Evolutionary conservation across 1,140 invertebrate species (phyloP), one percentile per base, ranked within the genome.

Genomic region (Dendrolimus kikuchii): DNA sequence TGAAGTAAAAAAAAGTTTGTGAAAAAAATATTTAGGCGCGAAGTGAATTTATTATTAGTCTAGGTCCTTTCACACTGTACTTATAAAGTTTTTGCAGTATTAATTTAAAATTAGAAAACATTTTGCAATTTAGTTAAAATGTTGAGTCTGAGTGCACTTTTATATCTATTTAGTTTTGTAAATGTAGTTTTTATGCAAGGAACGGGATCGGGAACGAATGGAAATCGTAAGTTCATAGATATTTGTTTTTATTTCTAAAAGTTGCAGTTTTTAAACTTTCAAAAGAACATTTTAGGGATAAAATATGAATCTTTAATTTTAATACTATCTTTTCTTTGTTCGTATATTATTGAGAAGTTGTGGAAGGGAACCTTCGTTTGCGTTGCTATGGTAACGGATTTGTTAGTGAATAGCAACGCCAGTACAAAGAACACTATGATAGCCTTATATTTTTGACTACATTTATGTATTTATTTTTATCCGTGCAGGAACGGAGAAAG

Each of bases 151-250:
- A 62, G 59, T 59, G 53, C 62, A 41, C 55, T 70, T 39, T 49
- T 77, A 48, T 63, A 75, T 38, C 63, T 70, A 36, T 62, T 62
- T 71, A 60, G 62, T 37, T 68, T 53, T 58, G 45, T 74, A 10
- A 59, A 60, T 38, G 58, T 68, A 49, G 77, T 71, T 45, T 57
- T 66, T 41, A 60, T 67, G 45, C 71, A 74, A 68, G 71, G 69
- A 48, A 55, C 65, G 36, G 77, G 77, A 41, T 76, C 77, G 2
- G 77, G 77, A 42, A 57, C 60, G 7, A 62, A 76, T 67, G 77
- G 77, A 53, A 80, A 76, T 55, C 60, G 77, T 80, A 58, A 76
- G 77, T 76, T 49, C 6, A 40, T 23, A 23, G 23, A 23, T 23
- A 23, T 9, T 41, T 51, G 41, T 51, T 6, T 41, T 7, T 51